phyloP scores from a whole-genome alignment of 2,888 invertebrate genomes.

The Parnassius glacialis region DNA sequence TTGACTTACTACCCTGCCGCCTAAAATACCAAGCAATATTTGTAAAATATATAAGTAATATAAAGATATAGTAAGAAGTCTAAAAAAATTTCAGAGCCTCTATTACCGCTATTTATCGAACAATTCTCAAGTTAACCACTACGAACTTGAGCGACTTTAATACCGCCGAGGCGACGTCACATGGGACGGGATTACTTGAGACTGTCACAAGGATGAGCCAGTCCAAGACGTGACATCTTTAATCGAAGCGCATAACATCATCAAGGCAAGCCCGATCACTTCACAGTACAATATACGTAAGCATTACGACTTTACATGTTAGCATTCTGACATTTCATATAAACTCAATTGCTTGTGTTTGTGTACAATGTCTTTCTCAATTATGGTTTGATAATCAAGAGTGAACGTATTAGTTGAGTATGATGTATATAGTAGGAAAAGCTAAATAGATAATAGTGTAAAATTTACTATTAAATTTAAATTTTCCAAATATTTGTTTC shows the following conservation, averaged over 20 bases:
- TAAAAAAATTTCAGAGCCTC: too few relatives aligned
- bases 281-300: not conserved
- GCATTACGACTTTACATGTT: not conserved
- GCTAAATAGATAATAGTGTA: too few relatives aligned
- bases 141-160: constrained; percentile 11
- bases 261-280: not conserved
- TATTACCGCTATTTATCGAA: constrained; percentile 10
- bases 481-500: too few relatives aligned
- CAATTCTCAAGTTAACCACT: not conserved
- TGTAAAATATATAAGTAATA: too few relatives aligned
- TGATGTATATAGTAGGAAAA: too few relatives aligned
- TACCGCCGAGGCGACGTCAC: constrained; percentile 40
- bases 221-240: constrained; percentile 35
- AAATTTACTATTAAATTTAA: too few relatives aligned
- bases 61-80: too few relatives aligned
- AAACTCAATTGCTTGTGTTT: not conserved
- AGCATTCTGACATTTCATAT: constrained; percentile 1
- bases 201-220: constrained; percentile 49
- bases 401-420: too few relatives aligned
- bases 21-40: too few relatives aligned
- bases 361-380: constrained; percentile 1
- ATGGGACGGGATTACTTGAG: constrained; percentile 42
- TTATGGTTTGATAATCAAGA: not conserved
- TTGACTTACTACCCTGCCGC: too few relatives aligned
- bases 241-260: constrained; percentile 27